Base-by-base conservation (phyloP, 30 jellyfish, hydroid and myxozoan species). In the Mastigias papua region DNA sequence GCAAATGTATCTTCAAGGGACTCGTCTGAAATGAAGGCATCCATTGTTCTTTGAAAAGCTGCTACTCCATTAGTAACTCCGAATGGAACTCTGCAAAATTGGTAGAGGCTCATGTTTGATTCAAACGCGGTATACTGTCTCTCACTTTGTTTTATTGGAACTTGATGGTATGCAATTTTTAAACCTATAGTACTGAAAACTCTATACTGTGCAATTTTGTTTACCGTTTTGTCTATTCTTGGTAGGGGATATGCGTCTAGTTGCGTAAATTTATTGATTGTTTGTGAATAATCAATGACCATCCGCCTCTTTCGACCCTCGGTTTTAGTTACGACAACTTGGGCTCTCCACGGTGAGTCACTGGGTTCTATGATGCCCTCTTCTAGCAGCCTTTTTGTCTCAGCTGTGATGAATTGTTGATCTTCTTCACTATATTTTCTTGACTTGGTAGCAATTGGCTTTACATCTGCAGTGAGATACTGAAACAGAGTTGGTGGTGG, bases 261-360 rank as follows among this genome's bases (percentile, higher is more conserved):
- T 37, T 42, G 91, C 13, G 91, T 82, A 35, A 48, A 82, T 5
- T 76, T 5, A 2, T 73, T 81, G 69, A 72, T 64, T 35, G 82
- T 81, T 70, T 81, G 95, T 17, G 83, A 78, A 54, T 69, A 82
- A 34, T 78, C 91, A 10, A 74, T 54, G 2, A 48, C 76, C 61
- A 88, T 37, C 0, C 97, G 54, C 58, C 69, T 80, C 78, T 65
- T 81, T 1, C 58, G 72, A 66, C 63, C 30, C 80, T 73, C 83
- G 42, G 27, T 57, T 19, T 23, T 16, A 19, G 31, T 61, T 4
- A 42, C 54, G 31, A 63, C 84, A 25, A 63, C 73, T 72, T 81
- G 91, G 16, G 97, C 97, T 62, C 97, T 71, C 97, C 96, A 90
- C 22, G 96, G 97, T 19, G 95, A 90, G 29, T 60, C 57, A 58